Evolutionary conservation across 1,140 invertebrate species (phyloP).

Genomic region (Apis mellifera): Amel_HAv3.1 CM009932.2:14748001-14748500

Average conservation of each 20-base stretch:
- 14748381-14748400: conserved; percentile 9
- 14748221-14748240: conserved; percentile 9
- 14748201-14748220: conserved; percentile 7
- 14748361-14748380: conserved; percentile 36
- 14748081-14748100: neutral
- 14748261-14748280: conserved; percentile 42
- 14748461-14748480: conserved; percentile 76
- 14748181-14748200: conserved; percentile 4
- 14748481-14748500: conserved; percentile 86
- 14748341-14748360: neutral
- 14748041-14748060: neutral
- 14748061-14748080: neutral
- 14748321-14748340: neutral
- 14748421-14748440: conserved; percentile 75
- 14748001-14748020: neutral
- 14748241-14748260: conserved; percentile 30
- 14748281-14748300: neutral
- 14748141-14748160: conserved; percentile 41
- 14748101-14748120: conserved; percentile 8
- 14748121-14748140: neutral
- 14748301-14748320: neutral
- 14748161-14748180: neutral
- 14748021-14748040: neutral
- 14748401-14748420: conserved; percentile 36
- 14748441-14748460: conserved; percentile 67